Percentiles rank a stretch among this genome's conserved stretches.
These are phyloP conservation scores for Papilio dardanus DNA, from an alignment of 1,140 invertebrate genomes.

Conservation along the genomic window DNA sequence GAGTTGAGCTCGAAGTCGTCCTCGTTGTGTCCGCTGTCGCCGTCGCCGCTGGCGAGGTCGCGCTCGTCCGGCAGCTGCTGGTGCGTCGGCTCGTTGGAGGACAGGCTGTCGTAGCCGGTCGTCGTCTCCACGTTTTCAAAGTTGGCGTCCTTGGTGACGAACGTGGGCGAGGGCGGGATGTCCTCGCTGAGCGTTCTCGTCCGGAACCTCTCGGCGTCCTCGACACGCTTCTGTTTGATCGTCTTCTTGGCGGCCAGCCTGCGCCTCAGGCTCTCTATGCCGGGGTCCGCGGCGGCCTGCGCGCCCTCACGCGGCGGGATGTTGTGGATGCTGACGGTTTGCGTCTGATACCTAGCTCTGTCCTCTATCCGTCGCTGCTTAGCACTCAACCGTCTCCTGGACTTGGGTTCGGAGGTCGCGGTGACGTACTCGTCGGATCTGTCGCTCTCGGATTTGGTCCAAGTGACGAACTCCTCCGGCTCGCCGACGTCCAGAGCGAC, in stretches of 20 bases:
- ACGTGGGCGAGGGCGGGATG: conserved; percentile 74
- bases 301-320: conserved; percentile 54
- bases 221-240: conserved; percentile 82
- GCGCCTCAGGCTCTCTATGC: conserved; percentile 79
- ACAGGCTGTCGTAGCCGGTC: conserved; percentile 75
- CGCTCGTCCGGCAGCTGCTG: conserved; percentile 66
- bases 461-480: conserved; percentile 69
- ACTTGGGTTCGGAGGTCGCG: conserved; percentile 62
- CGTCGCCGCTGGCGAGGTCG: conserved; percentile 62
- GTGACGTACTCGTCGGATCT: conserved; percentile 74
- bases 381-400: conserved; percentile 75
- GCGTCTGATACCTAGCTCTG: conserved; percentile 87
- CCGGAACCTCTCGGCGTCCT: conserved; percentile 85
- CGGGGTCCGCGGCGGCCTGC: conserved; percentile 48
- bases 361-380: conserved; percentile 87
- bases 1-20: conserved; percentile 82
- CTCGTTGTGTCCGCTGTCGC: conserved; percentile 85
- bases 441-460: conserved; percentile 76
- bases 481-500: conserved; percentile 57
- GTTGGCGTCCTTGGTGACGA: conserved; percentile 73
- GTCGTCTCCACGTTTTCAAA: conserved; percentile 76
- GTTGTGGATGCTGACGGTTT: conserved; percentile 81
- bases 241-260: conserved; percentile 79
- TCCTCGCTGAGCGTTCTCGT: conserved; percentile 85
- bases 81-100: conserved; percentile 70